These are phyloP conservation scores for Lanius collurio DNA, from an alignment of 2,113 vertebrate species.

Conservation along the genomic window DNA sequence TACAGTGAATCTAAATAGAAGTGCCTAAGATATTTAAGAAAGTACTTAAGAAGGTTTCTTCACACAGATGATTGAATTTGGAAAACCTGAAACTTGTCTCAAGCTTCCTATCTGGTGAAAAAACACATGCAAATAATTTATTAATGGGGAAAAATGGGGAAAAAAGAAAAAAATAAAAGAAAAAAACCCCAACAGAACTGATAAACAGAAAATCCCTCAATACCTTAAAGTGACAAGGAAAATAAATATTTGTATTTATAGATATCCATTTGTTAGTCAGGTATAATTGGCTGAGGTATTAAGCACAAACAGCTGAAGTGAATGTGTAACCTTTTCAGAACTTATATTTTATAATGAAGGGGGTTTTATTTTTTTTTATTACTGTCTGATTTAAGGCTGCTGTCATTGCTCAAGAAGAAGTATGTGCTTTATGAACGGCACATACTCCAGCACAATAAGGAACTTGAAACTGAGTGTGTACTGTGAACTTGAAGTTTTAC, in stretches of 20 bases:
- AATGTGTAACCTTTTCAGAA: neutral
- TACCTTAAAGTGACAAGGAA: fast-evolving
- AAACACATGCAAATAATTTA: fast-evolving
- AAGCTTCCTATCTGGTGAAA: neutral
- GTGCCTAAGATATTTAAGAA: neutral
- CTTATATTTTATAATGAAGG: neutral
- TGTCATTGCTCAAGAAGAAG: neutral
- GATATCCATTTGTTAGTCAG: neutral
- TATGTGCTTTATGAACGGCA: neutral
- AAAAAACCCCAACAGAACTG: neutral
- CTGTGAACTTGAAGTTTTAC: neutral
- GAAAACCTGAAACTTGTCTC: neutral
- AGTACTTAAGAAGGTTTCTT: neutral
- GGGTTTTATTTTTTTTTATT: neutral
- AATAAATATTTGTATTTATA: neutral
- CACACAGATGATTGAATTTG: neutral
- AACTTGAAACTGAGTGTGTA: neutral
- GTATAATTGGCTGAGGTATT: neutral
- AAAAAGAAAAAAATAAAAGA: fast-evolving
- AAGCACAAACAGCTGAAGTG: neutral
- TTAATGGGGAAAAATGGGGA: neutral
- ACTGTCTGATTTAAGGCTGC: neutral
- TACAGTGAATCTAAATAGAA: neutral
- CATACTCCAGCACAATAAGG: neutral
- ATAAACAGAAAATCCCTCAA: neutral